Evolutionary conservation across 2,113 vertebrate genomes (phyloP).

Genomic region (Maccullochella peelii): DNA sequence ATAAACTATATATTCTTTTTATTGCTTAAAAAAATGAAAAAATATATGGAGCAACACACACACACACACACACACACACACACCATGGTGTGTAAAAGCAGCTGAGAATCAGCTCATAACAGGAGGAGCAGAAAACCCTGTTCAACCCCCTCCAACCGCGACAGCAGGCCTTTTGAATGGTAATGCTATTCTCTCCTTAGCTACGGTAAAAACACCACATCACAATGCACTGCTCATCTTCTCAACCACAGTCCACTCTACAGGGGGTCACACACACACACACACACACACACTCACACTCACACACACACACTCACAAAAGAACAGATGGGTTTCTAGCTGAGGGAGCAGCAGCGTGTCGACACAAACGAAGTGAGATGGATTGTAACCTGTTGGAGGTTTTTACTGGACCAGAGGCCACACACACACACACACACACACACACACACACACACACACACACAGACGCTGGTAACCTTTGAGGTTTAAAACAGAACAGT

Average conservation of each 20-base stretch:
- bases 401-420: constrained; percentile 55
- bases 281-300: constrained; percentile 39
- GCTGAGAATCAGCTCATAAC: constrained; percentile 30
- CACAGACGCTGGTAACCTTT: constrained; percentile 40
- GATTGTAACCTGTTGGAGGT: constrained; percentile 60
- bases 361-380: constrained; percentile 63
- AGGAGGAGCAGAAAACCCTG: constrained; percentile 20
- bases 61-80: constrained; percentile 35
- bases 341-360: constrained; percentile 22
- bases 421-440: constrained; percentile 52
- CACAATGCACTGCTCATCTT: constrained; percentile 80
- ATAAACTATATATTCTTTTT: not conserved
- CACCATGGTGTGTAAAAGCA: constrained; percentile 31
- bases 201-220: constrained; percentile 71
- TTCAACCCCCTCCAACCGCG: constrained; percentile 41
- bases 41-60: not conserved
- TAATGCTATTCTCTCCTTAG: constrained; percentile 80
- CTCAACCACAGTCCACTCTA: constrained; percentile 46
- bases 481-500: constrained; percentile 67
- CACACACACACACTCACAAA: constrained; percentile 29
- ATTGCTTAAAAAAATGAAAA: too few relatives aligned
- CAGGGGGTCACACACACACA: constrained; percentile 53
- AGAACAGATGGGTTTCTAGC: constrained; percentile 38
- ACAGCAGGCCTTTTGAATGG: constrained; percentile 77
- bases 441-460: constrained; percentile 27